These are phyloP conservation scores for Sminthurides bifidus DNA, from an alignment of 1,140 invertebrate species.

Conservation along the genomic window DNA sequence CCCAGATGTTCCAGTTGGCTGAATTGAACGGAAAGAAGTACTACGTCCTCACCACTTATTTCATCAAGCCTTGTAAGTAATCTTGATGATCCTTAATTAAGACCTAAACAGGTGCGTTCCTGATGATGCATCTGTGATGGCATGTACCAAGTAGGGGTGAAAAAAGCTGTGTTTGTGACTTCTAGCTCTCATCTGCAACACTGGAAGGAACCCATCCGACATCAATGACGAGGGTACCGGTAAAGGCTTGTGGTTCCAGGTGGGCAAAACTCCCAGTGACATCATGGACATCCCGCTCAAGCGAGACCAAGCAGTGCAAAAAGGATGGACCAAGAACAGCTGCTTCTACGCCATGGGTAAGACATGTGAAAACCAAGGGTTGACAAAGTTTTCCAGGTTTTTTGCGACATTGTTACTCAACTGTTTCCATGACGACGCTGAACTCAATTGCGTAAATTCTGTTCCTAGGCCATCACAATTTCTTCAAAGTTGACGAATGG, in stretches of 20 bases:
- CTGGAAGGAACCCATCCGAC: neutral
- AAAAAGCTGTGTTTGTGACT: neutral
- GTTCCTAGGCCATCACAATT: constrained; percentile 1
- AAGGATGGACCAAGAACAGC: constrained; percentile 9
- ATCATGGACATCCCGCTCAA: constrained; percentile 4
- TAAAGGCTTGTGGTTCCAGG: constrained; percentile 2
- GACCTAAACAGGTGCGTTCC: neutral
- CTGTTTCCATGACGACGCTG: neutral
- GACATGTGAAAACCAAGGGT: neutral
- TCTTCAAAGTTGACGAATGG: constrained; percentile 1
- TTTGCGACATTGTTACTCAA: neutral
- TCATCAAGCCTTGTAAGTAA: neutral
- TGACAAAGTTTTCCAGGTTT: too few relatives aligned
- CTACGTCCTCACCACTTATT: constrained; percentile 3
- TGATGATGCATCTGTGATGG: too few relatives aligned
- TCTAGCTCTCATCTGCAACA: constrained; percentile 9
- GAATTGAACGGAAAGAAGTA: neutral
- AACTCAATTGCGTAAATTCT: neutral
- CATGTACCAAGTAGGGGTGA: neutral
- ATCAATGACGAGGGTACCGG: constrained; percentile 5
- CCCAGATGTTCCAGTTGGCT: constrained; percentile 1
- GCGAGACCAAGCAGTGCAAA: neutral
- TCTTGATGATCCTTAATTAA: neutral
- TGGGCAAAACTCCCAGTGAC: constrained; percentile 4
- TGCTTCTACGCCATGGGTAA: constrained; percentile 15